Evolutionary conservation across 2,113 vertebrate species (phyloP).

Genomic region (Isichthys henryi): DNA sequence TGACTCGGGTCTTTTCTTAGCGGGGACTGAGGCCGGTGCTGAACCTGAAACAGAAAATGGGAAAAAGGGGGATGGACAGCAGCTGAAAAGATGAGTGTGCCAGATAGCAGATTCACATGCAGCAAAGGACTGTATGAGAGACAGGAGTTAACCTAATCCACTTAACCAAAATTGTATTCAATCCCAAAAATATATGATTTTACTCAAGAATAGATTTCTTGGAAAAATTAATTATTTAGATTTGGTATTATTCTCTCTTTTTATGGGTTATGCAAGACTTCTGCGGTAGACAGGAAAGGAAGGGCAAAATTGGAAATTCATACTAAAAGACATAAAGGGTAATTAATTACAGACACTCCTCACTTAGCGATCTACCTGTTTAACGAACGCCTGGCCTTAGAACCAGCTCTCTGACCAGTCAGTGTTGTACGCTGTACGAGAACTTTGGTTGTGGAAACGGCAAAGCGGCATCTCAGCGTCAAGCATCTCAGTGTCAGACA

Average conservation of each 20-base stretch:
- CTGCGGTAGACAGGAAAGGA: background rate
- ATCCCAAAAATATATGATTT: background rate
- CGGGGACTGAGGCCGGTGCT: constrained; percentile 21
- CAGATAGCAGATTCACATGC: background rate
- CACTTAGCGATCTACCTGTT: no score
- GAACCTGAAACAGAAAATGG: constrained; percentile 33
- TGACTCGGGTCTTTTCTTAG: constrained; percentile 35
- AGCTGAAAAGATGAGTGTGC: background rate
- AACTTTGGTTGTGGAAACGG: no score
- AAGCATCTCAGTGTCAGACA: no score
- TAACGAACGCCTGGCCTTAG: no score
- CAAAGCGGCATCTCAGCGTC: no score
- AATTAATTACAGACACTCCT: background rate
- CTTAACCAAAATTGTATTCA: background rate
- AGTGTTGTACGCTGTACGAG: no score
- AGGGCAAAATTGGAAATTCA: background rate
- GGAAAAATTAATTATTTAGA: background rate
- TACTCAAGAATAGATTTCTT: background rate
- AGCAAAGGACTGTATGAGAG: background rate
- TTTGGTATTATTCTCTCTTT: background rate
- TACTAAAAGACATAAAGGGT: background rate
- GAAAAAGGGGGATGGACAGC: background rate
- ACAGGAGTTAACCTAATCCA: background rate
- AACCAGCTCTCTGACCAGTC: no score
- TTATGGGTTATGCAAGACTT: background rate